Base-by-base conservation (phyloP, 2,113 vertebrate species). In the Silurus glanis region DNA sequence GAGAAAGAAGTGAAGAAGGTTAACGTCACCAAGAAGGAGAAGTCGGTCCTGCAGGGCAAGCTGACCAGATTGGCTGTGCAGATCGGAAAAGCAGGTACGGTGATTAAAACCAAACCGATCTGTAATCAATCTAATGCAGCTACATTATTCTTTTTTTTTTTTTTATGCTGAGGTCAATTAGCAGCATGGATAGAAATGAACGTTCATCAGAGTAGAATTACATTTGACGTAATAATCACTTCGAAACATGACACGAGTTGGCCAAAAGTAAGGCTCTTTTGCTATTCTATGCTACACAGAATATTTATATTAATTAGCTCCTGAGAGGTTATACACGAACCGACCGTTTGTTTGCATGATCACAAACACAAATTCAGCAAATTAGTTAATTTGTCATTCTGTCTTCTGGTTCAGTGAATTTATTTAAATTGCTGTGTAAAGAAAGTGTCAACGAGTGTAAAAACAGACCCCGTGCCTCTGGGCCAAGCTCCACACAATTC, bases 31-130 rank as follows among this genome's bases (percentile, higher is more conserved):
- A 99, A 98, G 92, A 99, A 99, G 91, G 98, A 99, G 92, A 99
- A 99, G 92, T 99, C 98, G 0, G 98, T 99, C 90, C 95, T 99
- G 47, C 98, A 99, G 90, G 97, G 98, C 85, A 99, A 99, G 92
- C 96, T 99, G 82, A 99, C 98, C 0, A 94, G 95, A 56, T 90
- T 99, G 93, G 97, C 98, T 0, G 96, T 99, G 12, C 97, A 98
- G 95, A 99, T 99, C 0, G 98, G 98, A 88, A 99, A 99, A 92
- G 97, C 97, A 0, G 97, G 98, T 99, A 72, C 3, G 62, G 9
- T 64, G 66, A 80, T 80, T 45, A 45, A 80, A 80, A 61, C 28
- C 9, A 28, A 58, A 61, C 28, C 14, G 49, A 64, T 69, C 21
- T 56, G 49, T 56, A 79, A 23, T 66, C 59, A 5, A 0, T 61